These are phyloP conservation scores for Hyphantria cunea DNA, from an alignment of 1,140 invertebrate genomes.

Conservation along the genomic window DNA sequence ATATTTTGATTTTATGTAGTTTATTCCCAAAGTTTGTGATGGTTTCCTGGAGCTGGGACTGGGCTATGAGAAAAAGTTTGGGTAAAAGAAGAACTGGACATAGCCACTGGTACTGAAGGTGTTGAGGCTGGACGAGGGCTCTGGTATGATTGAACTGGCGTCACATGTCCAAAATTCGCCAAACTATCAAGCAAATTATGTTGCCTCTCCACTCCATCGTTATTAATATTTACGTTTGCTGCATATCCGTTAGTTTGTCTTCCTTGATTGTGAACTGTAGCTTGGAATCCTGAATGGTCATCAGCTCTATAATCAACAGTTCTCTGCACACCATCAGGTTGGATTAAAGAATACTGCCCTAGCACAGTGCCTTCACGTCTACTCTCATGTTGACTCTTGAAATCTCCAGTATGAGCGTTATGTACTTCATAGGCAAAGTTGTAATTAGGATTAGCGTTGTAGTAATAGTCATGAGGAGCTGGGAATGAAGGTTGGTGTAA, in stretches of 20 bases:
- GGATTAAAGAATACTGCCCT: constrained; percentile 84
- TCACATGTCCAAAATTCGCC: neutral
- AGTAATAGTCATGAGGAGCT: constrained; percentile 41
- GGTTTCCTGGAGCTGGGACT: constrained; percentile 34
- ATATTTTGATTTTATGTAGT: neutral
- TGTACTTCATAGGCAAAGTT: constrained; percentile 86
- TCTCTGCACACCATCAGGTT: constrained; percentile 85
- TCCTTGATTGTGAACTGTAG: constrained; percentile 62
- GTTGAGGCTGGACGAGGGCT: constrained; percentile 8
- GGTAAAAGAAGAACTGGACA: constrained; percentile 52
- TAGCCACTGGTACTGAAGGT: constrained; percentile 43
- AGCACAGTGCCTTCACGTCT: constrained; percentile 84
- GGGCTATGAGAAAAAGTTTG: constrained; percentile 41
- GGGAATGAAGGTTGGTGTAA: constrained; percentile 55
- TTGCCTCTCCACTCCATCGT: neutral
- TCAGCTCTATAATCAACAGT: constrained; percentile 85
- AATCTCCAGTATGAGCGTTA: constrained; percentile 81
- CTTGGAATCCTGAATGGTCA: constrained; percentile 61
- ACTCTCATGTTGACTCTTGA: constrained; percentile 77
- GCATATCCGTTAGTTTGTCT: constrained; percentile 18
- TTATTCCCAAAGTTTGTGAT: constrained; percentile 59
- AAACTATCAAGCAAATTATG: neutral
- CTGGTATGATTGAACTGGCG: neutral
- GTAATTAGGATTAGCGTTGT: constrained; percentile 71
- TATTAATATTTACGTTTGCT: constrained; percentile 32